A percentile compares a stretch with the other conserved stretches of the same genome.
Evolutionary conservation across 1,140 invertebrate species (phyloP).

Genomic region (Scaptomyza graminum): DNA sequence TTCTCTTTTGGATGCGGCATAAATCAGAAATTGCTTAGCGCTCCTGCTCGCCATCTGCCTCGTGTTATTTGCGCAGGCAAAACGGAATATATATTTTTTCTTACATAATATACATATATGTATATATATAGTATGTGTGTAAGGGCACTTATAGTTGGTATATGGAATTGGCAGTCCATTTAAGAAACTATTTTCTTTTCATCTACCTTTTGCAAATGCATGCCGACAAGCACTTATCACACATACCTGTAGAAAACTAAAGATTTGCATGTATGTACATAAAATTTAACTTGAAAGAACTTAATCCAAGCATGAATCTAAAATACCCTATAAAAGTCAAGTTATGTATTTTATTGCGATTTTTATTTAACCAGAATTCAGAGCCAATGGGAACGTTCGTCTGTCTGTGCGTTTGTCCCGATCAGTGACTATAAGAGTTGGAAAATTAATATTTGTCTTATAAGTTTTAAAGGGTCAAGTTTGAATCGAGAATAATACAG

Average conservation of each 20-base stretch:
- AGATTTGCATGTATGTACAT: background rate
- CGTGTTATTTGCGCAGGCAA: constrained; percentile 28
- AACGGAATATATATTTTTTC: constrained; percentile 29
- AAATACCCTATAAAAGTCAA: background rate
- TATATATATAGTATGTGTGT: background rate
- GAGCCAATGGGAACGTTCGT: too few relatives aligned
- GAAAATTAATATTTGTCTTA: too few relatives aligned
- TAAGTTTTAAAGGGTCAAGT: too few relatives aligned
- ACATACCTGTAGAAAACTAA: constrained; percentile 49
- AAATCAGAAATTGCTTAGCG: constrained; percentile 42
- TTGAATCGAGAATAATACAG: too few relatives aligned
- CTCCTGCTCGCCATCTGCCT: background rate
- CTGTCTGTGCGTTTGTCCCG: too few relatives aligned
- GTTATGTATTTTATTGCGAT: background rate
- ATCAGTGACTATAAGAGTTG: too few relatives aligned
- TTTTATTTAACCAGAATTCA: too few relatives aligned
- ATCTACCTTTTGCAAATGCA: constrained; percentile 45
- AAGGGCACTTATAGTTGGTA: constrained; percentile 5
- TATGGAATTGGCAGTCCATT: constrained; percentile 56
- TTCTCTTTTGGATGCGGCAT: constrained; percentile 30
- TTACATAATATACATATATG: too few relatives aligned
- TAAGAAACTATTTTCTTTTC: constrained; percentile 75
- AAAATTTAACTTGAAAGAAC: background rate
- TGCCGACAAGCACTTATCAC: constrained; percentile 51
- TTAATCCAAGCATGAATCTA: background rate